Evolutionary conservation across 2,888 invertebrate genomes (phyloP), one percentile per base, ranked within the genome.

Genomic region (Quadroppia sp.): DNA sequence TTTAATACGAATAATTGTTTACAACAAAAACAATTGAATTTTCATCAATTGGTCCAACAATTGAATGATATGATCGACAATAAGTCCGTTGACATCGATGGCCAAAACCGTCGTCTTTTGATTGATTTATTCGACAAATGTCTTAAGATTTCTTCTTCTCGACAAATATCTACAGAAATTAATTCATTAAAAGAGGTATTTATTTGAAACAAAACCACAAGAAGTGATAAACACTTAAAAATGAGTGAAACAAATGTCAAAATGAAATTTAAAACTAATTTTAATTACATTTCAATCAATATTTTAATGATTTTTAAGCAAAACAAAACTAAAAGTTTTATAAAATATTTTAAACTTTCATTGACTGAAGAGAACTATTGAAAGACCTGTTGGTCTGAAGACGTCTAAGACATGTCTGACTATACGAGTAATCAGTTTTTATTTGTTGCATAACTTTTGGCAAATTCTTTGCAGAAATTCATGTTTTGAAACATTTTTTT

Each of bases 61-160:
- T 67, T 67, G 67, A 36, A 23, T 40, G 67, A 67, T 36, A 42
- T 67, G 42, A 67, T 36, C 23, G 67, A 67, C 42, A 67, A 40
- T 42, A 36, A 67, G 23, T 23, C 42, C 1, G 15, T 36, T 13
- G 17, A 17, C 9, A 23, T 42, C 23, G 67, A 67, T 67, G n/a
- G 17, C 11, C 13, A 67, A 20, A 67, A 13, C 7, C 67, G 67
- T 42, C 67, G 67, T 13, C 67, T 67, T 40, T 11, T 67, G 23
- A 42, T 9, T 42, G 42, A 67, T 67, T n/a, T 67, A 6, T n/a
- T 67, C 23, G 15, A 32, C n/a, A 53, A 32, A 32, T 4, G 3
- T 3, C 48, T 30, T 23, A 61, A 30, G 9, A 32, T 11, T 23
- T 23, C 28, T 13, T 23, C 56, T 17, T 36, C 32, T 32, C n/a